phyloP scores from a whole-genome alignment of 2,797 vertebrate species.

The Chanos chanos region DNA sequence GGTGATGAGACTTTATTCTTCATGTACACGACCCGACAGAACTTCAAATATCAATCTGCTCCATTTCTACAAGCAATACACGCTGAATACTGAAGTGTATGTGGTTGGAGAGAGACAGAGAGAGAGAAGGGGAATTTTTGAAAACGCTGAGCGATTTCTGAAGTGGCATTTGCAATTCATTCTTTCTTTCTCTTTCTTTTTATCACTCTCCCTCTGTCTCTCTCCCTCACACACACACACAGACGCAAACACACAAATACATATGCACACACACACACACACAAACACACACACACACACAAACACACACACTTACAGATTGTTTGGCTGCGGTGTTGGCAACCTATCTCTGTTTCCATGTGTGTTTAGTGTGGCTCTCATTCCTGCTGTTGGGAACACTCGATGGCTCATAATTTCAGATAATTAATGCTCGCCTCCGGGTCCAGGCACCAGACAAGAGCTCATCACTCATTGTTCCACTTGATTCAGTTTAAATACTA shows the following conservation, averaged over 20 bases:
- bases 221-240: background rate
- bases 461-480: background rate
- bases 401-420: conserved; percentile 9
- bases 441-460: background rate
- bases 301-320: too few relatives aligned
- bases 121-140: background rate
- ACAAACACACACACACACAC: too few relatives aligned
- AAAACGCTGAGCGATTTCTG: background rate
- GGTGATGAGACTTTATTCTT: background rate
- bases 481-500: background rate
- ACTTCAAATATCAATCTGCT: conserved; percentile 13
- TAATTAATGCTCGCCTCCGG: background rate
- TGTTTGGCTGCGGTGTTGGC: background rate
- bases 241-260: too few relatives aligned
- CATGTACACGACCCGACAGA: conserved; percentile 3
- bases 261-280: too few relatives aligned
- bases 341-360: background rate
- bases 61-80: conserved; percentile 8
- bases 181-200: background rate
- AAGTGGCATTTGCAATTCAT: background rate
- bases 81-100: background rate
- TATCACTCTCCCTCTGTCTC: too few relatives aligned
- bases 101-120: background rate
- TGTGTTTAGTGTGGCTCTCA: background rate
- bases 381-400: background rate